A percentile compares a stretch with the other conserved stretches of the same genome.
Conservation (phyloP, 1,140 invertebrate genomes). For the Ostrea edulis region DNA sequence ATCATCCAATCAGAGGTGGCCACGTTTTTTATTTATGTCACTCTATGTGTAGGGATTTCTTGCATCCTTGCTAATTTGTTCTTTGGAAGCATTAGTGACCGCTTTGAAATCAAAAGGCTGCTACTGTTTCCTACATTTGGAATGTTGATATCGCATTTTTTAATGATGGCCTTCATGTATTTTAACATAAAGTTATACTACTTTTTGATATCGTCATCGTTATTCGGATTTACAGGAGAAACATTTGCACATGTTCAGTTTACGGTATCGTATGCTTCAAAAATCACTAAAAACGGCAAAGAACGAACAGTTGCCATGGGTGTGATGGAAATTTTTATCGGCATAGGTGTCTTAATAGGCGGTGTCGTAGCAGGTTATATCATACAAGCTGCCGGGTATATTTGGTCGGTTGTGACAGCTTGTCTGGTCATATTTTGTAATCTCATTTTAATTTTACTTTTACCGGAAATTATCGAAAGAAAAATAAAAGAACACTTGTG, state of each 20-base stretch:
- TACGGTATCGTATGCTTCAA: not conserved
- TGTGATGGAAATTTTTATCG: constrained; percentile 6
- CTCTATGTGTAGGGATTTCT: not conserved
- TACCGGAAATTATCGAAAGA: not conserved
- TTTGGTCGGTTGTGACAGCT: not conserved
- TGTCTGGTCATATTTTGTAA: not conserved
- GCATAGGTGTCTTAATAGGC: not conserved
- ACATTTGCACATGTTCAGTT: not conserved
- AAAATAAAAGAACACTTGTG: not conserved
- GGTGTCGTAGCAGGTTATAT: not conserved
- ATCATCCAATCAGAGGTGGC: not conserved
- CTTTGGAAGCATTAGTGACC: not conserved
- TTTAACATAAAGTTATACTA: not conserved
- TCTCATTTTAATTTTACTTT: not conserved
- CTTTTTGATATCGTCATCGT: not conserved
- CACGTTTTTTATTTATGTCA: not conserved
- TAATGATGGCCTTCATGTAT: not conserved
- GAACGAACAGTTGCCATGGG: not conserved
- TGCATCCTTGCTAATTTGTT: not conserved
- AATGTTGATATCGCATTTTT: not conserved
- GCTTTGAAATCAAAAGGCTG: not conserved
- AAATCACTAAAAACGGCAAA: not conserved
- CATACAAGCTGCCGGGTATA: not conserved
- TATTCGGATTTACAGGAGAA: not conserved
- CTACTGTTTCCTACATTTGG: not conserved